phyloP scores from a whole-genome alignment of 2,888 invertebrate genomes.

The Deilephila elpenor region DNA sequence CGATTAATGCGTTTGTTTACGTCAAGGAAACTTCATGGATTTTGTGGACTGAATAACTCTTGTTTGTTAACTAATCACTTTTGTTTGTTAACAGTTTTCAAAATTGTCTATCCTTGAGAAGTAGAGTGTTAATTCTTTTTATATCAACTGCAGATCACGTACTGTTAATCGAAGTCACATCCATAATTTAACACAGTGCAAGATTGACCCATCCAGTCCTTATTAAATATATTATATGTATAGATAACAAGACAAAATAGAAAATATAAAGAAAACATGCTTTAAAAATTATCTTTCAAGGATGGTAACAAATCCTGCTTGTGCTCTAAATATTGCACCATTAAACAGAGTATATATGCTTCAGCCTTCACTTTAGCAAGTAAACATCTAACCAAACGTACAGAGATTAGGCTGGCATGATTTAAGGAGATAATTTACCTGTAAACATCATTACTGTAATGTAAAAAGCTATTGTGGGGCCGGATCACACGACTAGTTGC shows the following conservation, averaged over 20 bases:
- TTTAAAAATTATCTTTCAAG: too few species aligned
- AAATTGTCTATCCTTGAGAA: too few species aligned
- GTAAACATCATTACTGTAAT: conserved; percentile 4
- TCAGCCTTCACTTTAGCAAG: neutral
- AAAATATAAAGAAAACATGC: too few species aligned
- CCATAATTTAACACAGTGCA: too few species aligned
- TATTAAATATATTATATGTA: too few species aligned
- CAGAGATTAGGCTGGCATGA: neutral
- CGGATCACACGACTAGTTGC: conserved; percentile 27
- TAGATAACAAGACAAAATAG: too few species aligned
- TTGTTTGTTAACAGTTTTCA: neutral
- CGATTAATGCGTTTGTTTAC: neutral
- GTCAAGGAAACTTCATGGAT: neutral
- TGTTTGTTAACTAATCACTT: neutral
- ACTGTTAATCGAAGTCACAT: too few species aligned
- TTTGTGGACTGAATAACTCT: neutral
- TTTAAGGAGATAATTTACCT: neutral
- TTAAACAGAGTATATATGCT: too few species aligned
- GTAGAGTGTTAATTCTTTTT: too few species aligned
- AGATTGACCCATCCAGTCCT: too few species aligned
- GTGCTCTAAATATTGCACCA: too few species aligned
- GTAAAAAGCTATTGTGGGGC: conserved; percentile 18
- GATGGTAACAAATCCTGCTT: too few species aligned
- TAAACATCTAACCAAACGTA: neutral
- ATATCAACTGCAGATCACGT: neutral